phyloP scores from a whole-genome alignment of 2,888 invertebrate genomes.

The Cryptocephalus primarius region DNA sequence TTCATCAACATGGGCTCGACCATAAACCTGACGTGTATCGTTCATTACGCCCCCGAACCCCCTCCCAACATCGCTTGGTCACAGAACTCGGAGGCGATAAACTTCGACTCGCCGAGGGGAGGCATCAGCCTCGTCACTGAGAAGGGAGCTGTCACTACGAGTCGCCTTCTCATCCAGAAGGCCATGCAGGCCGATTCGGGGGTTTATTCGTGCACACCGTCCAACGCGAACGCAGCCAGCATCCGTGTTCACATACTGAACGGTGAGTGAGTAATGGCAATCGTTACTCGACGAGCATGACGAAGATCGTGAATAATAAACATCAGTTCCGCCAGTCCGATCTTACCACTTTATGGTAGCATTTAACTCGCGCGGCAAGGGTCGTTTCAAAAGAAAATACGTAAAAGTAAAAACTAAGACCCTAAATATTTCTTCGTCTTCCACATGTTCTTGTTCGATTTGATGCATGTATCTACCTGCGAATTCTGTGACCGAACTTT shows the following conservation, averaged over 20 bases:
- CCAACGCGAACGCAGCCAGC: slow-evolving; percentile 68
- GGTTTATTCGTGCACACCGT: slow-evolving; percentile 72
- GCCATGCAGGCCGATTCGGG: slow-evolving; percentile 73
- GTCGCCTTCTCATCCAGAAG: slow-evolving; percentile 71
- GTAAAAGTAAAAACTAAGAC: too few species aligned
- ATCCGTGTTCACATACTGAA: slow-evolving; percentile 78
- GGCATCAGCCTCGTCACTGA: slow-evolving; percentile 81
- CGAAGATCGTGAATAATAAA: not conserved
- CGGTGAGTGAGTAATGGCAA: slow-evolving; percentile 46
- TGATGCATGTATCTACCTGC: too few species aligned
- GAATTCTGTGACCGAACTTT: too few species aligned
- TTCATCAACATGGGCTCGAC: slow-evolving; percentile 81
- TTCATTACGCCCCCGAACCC: slow-evolving; percentile 73
- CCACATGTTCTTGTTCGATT: too few species aligned
- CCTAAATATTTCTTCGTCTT: too few species aligned
- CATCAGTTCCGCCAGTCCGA: too few species aligned
- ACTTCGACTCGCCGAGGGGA: slow-evolving; percentile 81
- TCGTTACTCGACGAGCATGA: not conserved
- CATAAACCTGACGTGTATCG: slow-evolving; percentile 79
- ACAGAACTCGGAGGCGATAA: slow-evolving; percentile 68
- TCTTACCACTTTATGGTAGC: too few species aligned
- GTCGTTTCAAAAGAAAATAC: too few species aligned
- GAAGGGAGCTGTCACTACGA: slow-evolving; percentile 73
- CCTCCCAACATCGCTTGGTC: slow-evolving; percentile 77
- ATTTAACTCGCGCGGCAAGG: too few species aligned